Evolutionary conservation across 1,140 invertebrate genomes (phyloP), one percentile per base, ranked within the genome.

Genomic region (Drosophila teissieri): DNA sequence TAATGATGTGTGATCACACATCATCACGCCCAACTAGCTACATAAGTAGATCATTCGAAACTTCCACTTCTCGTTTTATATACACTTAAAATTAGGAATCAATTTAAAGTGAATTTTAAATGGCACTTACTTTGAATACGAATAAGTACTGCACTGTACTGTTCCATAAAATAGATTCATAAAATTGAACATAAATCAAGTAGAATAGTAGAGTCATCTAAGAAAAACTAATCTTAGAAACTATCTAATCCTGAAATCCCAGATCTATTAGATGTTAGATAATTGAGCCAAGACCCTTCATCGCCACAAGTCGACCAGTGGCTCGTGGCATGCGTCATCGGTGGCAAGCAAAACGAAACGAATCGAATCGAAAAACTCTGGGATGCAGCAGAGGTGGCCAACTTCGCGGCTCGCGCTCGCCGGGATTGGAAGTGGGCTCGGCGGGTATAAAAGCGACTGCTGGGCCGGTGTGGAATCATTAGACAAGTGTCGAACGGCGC

Each of bases 301-400:
- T 22, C 61, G 11, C 15, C 15, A 22, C 37, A 37, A n/a, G 14
- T 57, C 40, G 37, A n/a, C 36, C 15, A 15, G 52, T 17, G 56
- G 79, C 79, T 78, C 51, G 79, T 82, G 80, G 74, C 80, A 56
- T 82, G 69, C 65, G 79, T 81, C 73, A 81, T 67, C 36, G 17
- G n/a, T 40, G 40, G 5, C 37, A 14, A 39, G 31, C 45, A 44
- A 27, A 4, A 12, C 55, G 12, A 27, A 19, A 45, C 10, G 36
- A 24, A 4, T 7, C 24, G 24, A 24, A 4, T n/a, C 19, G 19
- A 19, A 19, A 2, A 19, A 2, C 40, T 11, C 3, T 42, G 60
- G 42, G 31, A 37, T 56, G 44, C 27, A 19, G 19, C 44, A 37
- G 10, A 8, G 4, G 12, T 14, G 24, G 19, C 14, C 42, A 68